Percentiles rank a stretch among this genome's conserved stretches.
These are phyloP conservation scores for Takifugu rubripes DNA, from an alignment of 2,797 vertebrate genomes.

Conservation along the genomic window DNA sequence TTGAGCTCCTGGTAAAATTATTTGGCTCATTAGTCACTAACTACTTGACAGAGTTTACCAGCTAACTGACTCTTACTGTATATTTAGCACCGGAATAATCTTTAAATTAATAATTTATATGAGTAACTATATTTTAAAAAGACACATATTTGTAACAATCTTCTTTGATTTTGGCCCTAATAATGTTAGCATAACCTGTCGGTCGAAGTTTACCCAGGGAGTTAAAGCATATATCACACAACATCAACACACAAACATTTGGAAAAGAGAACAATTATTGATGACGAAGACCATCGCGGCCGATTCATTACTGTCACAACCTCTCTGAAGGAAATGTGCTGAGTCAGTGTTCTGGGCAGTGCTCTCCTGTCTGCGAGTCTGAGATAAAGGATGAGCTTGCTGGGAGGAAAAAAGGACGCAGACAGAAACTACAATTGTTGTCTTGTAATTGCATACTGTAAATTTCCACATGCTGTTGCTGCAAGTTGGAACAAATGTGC, in stretches of 20 bases:
- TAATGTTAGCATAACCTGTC: not conserved
- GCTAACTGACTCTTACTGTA: not conserved
- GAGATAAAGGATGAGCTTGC: conserved; percentile 15
- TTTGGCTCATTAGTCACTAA: not conserved
- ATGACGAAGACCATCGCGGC: conserved; percentile 26
- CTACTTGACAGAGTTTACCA: not conserved
- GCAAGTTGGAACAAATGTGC: too few relatives aligned
- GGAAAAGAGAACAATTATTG: not conserved
- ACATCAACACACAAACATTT: not conserved
- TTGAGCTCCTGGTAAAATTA: conserved; percentile 4
- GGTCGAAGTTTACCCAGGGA: conserved; percentile 31
- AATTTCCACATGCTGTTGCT: too few relatives aligned
- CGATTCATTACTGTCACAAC: conserved; percentile 48
- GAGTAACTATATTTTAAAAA: too few relatives aligned
- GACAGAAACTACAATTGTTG: not conserved
- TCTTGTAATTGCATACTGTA: not conserved
- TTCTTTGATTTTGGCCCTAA: too few relatives aligned
- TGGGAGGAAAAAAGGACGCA: too few relatives aligned
- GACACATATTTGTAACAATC: too few relatives aligned
- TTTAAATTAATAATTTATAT: too few relatives aligned
- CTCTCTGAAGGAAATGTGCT: conserved; percentile 38
- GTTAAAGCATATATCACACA: conserved; percentile 34
- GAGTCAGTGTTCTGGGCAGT: conserved; percentile 44
- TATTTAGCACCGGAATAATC: too few relatives aligned
- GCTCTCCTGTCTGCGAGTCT: conserved; percentile 17